These are phyloP conservation scores for Sebastes hopkinsi DNA, from an alignment of 2,797 vertebrate species.

Conservation along the genomic window DNA sequence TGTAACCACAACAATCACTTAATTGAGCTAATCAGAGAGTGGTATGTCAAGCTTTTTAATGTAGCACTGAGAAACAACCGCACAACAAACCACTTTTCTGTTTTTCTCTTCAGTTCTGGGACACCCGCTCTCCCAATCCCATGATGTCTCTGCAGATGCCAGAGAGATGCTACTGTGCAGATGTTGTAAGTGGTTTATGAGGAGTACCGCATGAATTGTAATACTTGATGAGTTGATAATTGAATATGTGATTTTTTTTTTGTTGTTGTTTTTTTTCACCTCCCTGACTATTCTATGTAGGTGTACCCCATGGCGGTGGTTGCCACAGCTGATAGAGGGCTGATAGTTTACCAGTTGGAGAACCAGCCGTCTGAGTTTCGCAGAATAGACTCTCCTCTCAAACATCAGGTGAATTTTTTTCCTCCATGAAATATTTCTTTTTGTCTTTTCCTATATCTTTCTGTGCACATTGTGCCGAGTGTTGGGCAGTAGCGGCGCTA, in stretches of 20 bases:
- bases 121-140: conserved; percentile 95
- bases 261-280: background rate
- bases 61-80: background rate
- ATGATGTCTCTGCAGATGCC: conserved; percentile 98
- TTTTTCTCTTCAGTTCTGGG: conserved; percentile 90
- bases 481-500: no score
- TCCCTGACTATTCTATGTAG: conserved; percentile 62
- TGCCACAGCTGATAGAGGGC: conserved; percentile 95
- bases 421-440: background rate
- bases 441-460: background rate
- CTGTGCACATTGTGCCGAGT: background rate
- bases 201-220: background rate
- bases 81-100: background rate
- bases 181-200: conserved; percentile 87
- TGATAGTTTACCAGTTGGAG: conserved; percentile 97
- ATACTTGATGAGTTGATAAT: background rate
- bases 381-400: conserved; percentile 97
- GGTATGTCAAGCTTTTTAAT: background rate
- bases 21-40: background rate
- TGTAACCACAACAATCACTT: background rate
- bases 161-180: conserved; percentile 96
- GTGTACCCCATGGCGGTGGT: conserved; percentile 98
- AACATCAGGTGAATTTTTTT: conserved; percentile 89
- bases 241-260: background rate
- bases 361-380: conserved; percentile 98